Evolutionary conservation across 37 sponge, comb jelly and placozoan genomes (phyloP).

Genomic region (Spongilla lacustris): DNA sequence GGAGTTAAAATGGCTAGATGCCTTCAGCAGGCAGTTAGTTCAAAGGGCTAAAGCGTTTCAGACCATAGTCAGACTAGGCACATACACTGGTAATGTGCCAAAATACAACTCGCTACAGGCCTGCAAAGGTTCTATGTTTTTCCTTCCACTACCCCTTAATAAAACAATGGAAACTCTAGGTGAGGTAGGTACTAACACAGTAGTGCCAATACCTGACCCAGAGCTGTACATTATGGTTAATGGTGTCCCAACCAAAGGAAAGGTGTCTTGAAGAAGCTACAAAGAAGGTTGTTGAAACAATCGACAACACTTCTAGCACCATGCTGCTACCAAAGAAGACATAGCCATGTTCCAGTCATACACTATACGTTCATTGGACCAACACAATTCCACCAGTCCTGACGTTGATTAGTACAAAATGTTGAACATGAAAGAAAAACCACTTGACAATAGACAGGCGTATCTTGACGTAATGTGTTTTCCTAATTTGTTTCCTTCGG

Average conservation of each 20-base stretch:
- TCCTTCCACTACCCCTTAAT: conserved; percentile 46
- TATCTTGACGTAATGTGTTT: conserved; percentile 62
- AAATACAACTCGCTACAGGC: conserved; percentile 47
- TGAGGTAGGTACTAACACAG: not conserved
- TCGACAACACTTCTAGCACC: conserved; percentile 24
- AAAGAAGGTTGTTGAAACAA: conserved; percentile 48
- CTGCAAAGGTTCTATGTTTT: conserved; percentile 49
- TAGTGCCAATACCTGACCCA: conserved; percentile 5
- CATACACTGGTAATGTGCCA: conserved; percentile 60
- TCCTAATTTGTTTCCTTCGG: conserved; percentile 51
- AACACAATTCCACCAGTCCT: conserved; percentile 6
- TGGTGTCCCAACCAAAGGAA: conserved; percentile 37
- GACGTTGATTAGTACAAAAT: conserved; percentile 65
- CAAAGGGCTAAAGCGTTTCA: conserved; percentile 66
- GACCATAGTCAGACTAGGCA: conserved; percentile 57
- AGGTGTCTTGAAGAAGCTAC: conserved; percentile 46
- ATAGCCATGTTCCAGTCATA: conserved; percentile 47
- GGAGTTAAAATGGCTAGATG: conserved; percentile 40
- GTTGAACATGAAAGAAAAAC: conserved; percentile 25
- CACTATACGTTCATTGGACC: conserved; percentile 41
- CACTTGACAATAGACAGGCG: conserved; percentile 38
- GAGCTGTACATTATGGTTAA: conserved; percentile 54
- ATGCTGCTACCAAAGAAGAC: conserved; percentile 46
- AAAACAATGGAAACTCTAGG: conserved; percentile 57
- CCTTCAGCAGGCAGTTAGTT: conserved; percentile 53